These are phyloP conservation scores for Bostrychus sinensis DNA, from an alignment of 2,113 vertebrate genomes.

Conservation along the genomic window DNA sequence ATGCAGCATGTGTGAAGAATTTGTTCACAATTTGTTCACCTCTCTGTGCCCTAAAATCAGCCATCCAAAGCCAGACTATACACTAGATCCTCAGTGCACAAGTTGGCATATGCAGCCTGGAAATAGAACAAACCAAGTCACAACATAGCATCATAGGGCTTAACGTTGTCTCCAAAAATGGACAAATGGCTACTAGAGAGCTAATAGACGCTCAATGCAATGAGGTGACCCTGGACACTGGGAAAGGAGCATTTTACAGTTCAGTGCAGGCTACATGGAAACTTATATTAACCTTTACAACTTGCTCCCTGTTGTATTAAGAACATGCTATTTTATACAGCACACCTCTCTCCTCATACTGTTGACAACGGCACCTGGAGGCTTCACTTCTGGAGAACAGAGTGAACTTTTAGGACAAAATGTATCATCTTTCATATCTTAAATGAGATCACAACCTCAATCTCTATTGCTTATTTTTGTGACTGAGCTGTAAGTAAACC, in stretches of 20 bases:
- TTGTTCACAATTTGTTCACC: slow-evolving; percentile 28
- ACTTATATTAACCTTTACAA: slow-evolving; percentile 33
- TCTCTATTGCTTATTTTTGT: not conserved
- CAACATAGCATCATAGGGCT: slow-evolving; percentile 29
- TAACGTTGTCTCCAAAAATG: slow-evolving; percentile 22
- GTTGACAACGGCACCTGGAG: slow-evolving; percentile 30
- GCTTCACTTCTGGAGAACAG: not conserved
- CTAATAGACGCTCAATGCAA: not conserved
- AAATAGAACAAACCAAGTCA: slow-evolving; percentile 57
- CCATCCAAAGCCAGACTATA: slow-evolving; percentile 30
- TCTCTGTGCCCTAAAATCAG: slow-evolving; percentile 16
- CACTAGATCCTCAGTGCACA: slow-evolving; percentile 37
- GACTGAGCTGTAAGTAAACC: slow-evolving; percentile 3
- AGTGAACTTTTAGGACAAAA: too few species aligned
- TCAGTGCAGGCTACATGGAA: slow-evolving; percentile 4
- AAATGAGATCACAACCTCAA: slow-evolving; percentile 3
- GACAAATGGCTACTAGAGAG: slow-evolving; percentile 8
- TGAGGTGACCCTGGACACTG: slow-evolving; percentile 3
- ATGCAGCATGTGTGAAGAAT: not conserved
- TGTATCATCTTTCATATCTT: not conserved
- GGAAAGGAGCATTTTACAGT: slow-evolving; percentile 12
- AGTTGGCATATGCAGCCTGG: slow-evolving; percentile 50
- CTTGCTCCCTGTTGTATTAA: slow-evolving; percentile 1
- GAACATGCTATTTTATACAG: slow-evolving; percentile 37
- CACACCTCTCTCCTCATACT: slow-evolving; percentile 19